Percentiles rank a stretch among this genome's conserved stretches.
These are phyloP conservation scores for Hucho hucho DNA, from an alignment of 2,113 vertebrate genomes.

Conservation along the genomic window DNA sequence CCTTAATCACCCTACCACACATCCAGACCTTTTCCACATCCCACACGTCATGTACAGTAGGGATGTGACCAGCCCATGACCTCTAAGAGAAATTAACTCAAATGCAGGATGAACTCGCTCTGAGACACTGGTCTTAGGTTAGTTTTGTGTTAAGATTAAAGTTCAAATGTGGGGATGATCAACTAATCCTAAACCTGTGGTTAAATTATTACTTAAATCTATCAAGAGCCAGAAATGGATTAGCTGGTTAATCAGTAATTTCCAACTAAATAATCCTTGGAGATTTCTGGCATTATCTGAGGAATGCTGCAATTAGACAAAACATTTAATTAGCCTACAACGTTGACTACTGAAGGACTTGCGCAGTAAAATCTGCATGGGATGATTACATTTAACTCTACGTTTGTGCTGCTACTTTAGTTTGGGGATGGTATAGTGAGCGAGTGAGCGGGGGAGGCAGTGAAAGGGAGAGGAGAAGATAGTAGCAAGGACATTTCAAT, in stretches of 20 bases:
- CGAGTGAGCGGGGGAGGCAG: too few species aligned
- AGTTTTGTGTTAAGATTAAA: not conserved
- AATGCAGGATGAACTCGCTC: not conserved
- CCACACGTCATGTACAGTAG: too few species aligned
- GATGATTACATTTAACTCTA: not conserved
- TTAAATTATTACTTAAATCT: not conserved
- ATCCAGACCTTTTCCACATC: not conserved
- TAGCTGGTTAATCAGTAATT: too few species aligned
- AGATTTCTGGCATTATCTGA: not conserved
- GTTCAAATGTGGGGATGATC: too few species aligned
- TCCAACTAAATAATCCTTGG: too few species aligned
- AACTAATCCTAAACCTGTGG: too few species aligned
- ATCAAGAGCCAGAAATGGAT: not conserved
- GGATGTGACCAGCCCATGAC: not conserved
- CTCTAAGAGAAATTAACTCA: not conserved
- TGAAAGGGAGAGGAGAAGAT: too few species aligned
- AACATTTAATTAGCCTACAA: not conserved
- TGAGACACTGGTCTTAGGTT: not conserved
- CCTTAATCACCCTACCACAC: not conserved
- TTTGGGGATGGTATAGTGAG: too few species aligned
- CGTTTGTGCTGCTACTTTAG: too few species aligned
- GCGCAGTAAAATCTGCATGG: not conserved
- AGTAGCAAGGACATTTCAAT: too few species aligned
- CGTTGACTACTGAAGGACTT: not conserved
- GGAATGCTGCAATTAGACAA: not conserved